A percentile compares a stretch with the other conserved stretches of the same genome.
phyloP scores from a whole-genome alignment of 2,888 invertebrate species.

The Phortica okadai region DNA sequence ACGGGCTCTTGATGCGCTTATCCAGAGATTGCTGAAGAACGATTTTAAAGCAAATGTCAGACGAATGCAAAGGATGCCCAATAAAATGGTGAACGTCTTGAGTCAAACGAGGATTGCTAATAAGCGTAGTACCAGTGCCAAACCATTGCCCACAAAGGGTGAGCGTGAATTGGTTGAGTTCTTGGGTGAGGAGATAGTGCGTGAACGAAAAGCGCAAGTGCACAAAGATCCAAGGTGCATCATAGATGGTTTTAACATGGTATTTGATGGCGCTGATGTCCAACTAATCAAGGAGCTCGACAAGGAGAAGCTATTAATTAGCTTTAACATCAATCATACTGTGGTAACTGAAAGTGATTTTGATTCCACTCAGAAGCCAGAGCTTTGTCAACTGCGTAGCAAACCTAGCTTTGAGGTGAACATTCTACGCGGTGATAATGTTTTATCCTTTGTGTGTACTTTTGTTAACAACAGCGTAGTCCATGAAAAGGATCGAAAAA shows the following conservation, averaged over 20 bases:
- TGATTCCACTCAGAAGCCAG: conserved; percentile 31
- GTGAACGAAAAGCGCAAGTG: conserved; percentile 49
- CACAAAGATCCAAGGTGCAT: conserved; percentile 39
- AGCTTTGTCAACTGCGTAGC: conserved; percentile 42
- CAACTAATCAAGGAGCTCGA: conserved; percentile 37
- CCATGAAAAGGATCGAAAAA: conserved; percentile 4
- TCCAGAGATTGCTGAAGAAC: not conserved
- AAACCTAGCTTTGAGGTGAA: conserved; percentile 51
- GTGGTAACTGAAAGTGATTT: conserved; percentile 29
- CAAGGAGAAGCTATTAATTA: conserved; percentile 43
- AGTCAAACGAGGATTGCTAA: not conserved
- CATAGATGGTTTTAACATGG: conserved; percentile 42
- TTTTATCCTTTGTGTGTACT: conserved; percentile 46
- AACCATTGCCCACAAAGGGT: conserved; percentile 12
- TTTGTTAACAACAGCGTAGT: conserved; percentile 42
- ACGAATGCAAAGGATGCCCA: not conserved
- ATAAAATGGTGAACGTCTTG: not conserved
- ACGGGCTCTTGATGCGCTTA: conserved; percentile 1
- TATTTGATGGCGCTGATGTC: conserved; percentile 45
- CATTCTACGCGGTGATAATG: conserved; percentile 39
- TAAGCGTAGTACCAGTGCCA: conserved; percentile 13
- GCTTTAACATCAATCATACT: conserved; percentile 52
- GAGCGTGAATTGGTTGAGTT: conserved; percentile 46
- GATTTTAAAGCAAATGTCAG: not conserved
- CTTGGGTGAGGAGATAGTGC: conserved; percentile 47